These are phyloP conservation scores for Formica selysi DNA, from an alignment of 1,140 invertebrate genomes.

Conservation along the genomic window DNA sequence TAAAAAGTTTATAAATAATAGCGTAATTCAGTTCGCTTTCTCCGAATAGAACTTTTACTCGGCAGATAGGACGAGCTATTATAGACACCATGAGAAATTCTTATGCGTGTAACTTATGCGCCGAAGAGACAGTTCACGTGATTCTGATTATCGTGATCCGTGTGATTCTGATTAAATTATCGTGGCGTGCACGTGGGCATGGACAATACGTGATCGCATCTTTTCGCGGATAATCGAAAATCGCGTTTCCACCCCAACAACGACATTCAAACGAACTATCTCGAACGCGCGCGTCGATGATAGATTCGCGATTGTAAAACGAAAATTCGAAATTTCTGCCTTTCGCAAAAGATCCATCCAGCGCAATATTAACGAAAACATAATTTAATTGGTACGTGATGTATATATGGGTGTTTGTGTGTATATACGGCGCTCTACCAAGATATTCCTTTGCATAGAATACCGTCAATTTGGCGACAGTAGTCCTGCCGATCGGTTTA, in stretches of 20 bases:
- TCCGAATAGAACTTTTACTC: neutral
- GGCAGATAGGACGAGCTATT: neutral
- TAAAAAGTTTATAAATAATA: neutral
- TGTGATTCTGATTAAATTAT: constrained; percentile 7
- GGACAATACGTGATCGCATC: neutral
- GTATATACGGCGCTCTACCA: too few relatives aligned
- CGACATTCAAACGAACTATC: neutral
- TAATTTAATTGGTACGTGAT: neutral
- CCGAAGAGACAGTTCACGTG: constrained; percentile 19
- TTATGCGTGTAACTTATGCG: neutral
- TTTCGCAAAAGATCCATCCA: neutral
- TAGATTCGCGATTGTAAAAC: neutral
- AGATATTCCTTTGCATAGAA: too few relatives aligned
- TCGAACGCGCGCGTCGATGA: neutral
- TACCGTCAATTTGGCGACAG: too few relatives aligned
- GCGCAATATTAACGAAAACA: neutral
- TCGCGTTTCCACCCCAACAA: neutral
- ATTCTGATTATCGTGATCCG: constrained; percentile 9
- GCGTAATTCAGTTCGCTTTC: neutral
- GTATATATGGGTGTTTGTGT: neutral
- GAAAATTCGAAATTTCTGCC: constrained; percentile 8
- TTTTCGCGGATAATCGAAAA: neutral
- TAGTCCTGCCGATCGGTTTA: neutral
- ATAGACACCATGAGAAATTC: neutral
- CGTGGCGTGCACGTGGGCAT: constrained; percentile 7